A percentile compares a stretch with the other conserved stretches of the same genome.
Conservation (phyloP, 2,113 vertebrate genomes). For the Ivindomyrus marchei region DNA sequence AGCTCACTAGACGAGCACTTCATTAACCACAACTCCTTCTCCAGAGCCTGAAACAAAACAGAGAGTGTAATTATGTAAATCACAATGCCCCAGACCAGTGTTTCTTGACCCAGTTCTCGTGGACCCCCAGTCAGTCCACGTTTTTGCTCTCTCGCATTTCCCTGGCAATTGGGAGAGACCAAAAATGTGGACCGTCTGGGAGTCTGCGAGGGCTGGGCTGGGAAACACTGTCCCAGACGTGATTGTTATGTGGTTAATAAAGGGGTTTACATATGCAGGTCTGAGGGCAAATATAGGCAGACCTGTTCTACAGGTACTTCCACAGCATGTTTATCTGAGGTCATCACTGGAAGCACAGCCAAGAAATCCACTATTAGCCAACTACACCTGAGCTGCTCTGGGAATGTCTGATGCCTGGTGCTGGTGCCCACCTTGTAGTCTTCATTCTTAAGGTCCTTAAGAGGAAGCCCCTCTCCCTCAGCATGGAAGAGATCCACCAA, state of each 20-base stretch:
- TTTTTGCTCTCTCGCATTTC: too few relatives aligned
- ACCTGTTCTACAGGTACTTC: neutral
- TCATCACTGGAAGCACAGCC: neutral
- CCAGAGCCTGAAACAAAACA: conserved; percentile 58
- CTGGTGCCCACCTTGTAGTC: conserved; percentile 69
- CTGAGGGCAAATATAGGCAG: neutral
- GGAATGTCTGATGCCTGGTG: neutral
- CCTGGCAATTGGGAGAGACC: too few relatives aligned
- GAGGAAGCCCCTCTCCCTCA: conserved; percentile 65
- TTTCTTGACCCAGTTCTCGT: neutral
- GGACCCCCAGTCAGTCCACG: too few relatives aligned
- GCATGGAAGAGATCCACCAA: conserved; percentile 73
- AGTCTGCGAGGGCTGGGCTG: too few relatives aligned
- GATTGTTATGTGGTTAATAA: neutral
- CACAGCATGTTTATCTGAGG: neutral
- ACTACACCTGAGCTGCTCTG: neutral
- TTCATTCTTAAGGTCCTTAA: conserved; percentile 72
- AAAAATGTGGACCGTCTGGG: too few relatives aligned
- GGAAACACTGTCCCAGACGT: too few relatives aligned
- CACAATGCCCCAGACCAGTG: neutral
- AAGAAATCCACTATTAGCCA: neutral
- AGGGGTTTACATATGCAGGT: neutral
- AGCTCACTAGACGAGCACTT: conserved; percentile 77
- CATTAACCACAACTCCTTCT: conserved; percentile 76
- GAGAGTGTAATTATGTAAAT: neutral